These are phyloP conservation scores for Notodonta ziczac DNA, from an alignment of 2,888 invertebrate species.

Conservation along the genomic window DNA sequence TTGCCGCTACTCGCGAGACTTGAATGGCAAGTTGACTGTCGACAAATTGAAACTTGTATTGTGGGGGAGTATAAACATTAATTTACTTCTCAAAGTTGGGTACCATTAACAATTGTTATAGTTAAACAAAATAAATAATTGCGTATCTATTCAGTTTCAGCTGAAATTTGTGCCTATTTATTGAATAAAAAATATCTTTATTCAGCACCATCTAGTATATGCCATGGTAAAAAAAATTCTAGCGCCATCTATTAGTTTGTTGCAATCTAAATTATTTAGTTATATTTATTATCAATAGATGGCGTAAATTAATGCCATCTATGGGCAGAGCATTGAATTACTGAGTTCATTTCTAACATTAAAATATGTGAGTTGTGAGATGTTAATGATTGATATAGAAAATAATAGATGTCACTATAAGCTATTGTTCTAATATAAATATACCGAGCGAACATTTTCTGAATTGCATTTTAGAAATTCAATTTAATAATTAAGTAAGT, in stretches of 20 bases:
- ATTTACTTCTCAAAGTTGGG: neutral
- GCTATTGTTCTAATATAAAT: too few species aligned
- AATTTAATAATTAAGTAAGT: too few species aligned
- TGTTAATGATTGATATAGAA: neutral
- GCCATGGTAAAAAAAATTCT: neutral
- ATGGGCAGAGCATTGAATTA: neutral
- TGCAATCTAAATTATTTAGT: neutral
- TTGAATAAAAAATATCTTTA: constrained; percentile 3
- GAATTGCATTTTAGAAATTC: too few species aligned
- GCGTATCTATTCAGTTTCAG: too few species aligned
- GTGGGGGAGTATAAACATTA: constrained; percentile 21
- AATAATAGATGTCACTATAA: constrained; percentile 11
- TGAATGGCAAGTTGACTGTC: constrained; percentile 37
- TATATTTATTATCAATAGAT: constrained; percentile 9
- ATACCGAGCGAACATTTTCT: too few species aligned
- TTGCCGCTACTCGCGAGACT: constrained; percentile 44
- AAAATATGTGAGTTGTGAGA: neutral
- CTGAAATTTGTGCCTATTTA: too few species aligned
- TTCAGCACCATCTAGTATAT: constrained; percentile 9
- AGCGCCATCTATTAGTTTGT: constrained; percentile 12
- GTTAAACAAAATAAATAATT: too few species aligned
- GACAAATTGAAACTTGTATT: constrained; percentile 34
- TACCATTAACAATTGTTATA: too few species aligned
- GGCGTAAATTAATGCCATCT: constrained; percentile 21
- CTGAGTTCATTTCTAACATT: neutral